Percentiles rank a stretch among this genome's conserved stretches.
Conservation (phyloP, 2,113 vertebrate genomes). For the Triplophysa tibetana region DNA sequence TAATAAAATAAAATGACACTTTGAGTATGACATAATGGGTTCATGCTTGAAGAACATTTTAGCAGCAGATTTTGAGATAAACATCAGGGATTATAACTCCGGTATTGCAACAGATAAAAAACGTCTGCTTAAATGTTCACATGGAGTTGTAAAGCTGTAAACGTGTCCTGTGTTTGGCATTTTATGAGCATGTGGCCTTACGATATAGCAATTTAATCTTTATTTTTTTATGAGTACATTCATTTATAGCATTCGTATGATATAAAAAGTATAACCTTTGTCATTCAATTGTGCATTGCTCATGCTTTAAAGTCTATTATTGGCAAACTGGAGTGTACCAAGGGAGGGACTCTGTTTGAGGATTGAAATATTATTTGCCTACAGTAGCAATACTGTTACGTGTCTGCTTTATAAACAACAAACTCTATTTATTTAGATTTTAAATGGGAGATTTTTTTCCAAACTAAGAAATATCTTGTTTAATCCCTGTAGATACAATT, state of each 20-base stretch:
- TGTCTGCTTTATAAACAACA: too few species aligned
- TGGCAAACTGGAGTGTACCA: not conserved
- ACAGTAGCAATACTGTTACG: not conserved
- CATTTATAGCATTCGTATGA: slow-evolving; percentile 8
- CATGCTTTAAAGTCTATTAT: too few species aligned
- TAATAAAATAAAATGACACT: not conserved
- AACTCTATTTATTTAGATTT: too few species aligned
- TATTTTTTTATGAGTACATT: not conserved
- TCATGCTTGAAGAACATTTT: not conserved
- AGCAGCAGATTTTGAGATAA: not conserved
- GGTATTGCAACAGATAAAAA: slow-evolving; percentile 27
- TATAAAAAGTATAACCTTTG: slow-evolving; percentile 3
- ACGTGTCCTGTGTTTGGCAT: not conserved
- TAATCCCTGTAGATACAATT: too few species aligned
- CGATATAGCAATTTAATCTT: not conserved
- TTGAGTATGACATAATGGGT: not conserved
- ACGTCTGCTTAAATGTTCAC: not conserved
- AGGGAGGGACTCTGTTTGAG: too few species aligned
- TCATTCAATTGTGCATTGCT: not conserved
- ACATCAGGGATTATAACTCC: slow-evolving; percentile 1
- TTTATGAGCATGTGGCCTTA: slow-evolving; percentile 35
- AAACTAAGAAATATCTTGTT: too few species aligned
- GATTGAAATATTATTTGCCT: not conserved
- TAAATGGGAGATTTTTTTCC: too few species aligned
- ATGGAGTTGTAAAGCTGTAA: slow-evolving; percentile 28